phyloP scores from a whole-genome alignment of 2,113 vertebrate genomes.

The Pangasianodon hypophthalmus region DNA sequence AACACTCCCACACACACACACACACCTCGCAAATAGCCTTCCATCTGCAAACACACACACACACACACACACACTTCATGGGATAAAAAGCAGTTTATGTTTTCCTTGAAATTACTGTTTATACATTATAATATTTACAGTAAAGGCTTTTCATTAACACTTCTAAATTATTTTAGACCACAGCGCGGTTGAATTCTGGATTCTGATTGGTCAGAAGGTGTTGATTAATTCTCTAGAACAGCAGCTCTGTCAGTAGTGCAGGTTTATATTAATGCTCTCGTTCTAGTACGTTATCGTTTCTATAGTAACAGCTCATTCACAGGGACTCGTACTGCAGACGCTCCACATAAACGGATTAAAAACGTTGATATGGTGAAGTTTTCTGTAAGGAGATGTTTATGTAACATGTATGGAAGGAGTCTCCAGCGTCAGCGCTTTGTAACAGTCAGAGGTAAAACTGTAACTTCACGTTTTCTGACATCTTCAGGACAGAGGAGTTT shows the following conservation, averaged over 20 bases:
- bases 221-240: not conserved
- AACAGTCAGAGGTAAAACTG: not conserved
- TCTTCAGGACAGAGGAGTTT: not conserved
- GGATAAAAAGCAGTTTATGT: not conserved
- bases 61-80: not conserved
- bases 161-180: not conserved
- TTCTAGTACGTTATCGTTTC: not conserved
- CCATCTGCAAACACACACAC: constrained; percentile 9
- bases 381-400: not conserved
- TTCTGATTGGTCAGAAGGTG: not conserved
- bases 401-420: not conserved
- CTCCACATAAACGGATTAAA: not conserved
- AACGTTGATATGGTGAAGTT: not conserved
- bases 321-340: not conserved
- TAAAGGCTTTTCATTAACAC: not conserved
- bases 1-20: constrained; percentile 3
- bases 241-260: not conserved
- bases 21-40: constrained; percentile 7
- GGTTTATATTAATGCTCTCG: not conserved
- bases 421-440: not conserved
- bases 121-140: not conserved
- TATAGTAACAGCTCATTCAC: not conserved
- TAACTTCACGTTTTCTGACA: not conserved
- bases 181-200: not conserved
- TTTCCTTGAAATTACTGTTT: not conserved